Percentiles rank a stretch among this genome's conserved stretches.
phyloP scores from a whole-genome alignment of 2,113 vertebrate genomes.

The Scytalopus superciliaris region DNA sequence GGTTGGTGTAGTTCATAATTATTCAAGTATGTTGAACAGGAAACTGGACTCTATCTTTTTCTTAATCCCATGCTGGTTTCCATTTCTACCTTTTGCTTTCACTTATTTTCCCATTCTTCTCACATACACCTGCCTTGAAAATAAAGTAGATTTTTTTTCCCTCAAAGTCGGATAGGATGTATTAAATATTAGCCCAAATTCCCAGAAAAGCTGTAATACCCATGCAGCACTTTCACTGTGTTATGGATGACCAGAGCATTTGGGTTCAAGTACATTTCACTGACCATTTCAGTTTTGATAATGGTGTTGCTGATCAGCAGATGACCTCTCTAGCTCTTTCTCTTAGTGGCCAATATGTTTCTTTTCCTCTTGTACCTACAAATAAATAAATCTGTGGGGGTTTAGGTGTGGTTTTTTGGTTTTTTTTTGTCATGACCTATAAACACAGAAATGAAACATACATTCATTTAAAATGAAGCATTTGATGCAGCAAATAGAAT shows the following conservation, averaged over 20 bases:
- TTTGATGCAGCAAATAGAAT: neutral
- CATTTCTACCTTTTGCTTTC: neutral
- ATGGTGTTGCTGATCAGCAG: neutral
- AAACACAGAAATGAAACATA: neutral
- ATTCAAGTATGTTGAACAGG: neutral
- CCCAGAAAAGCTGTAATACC: neutral
- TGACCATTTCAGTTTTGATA: neutral
- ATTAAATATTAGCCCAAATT: neutral
- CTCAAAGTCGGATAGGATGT: neutral
- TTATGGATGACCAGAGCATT: neutral
- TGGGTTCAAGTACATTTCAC: neutral
- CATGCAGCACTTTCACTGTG: accelerated
- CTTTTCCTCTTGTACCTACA: neutral
- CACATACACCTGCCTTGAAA: neutral
- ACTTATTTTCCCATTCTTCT: neutral
- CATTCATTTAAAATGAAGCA: neutral
- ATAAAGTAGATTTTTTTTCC: neutral
- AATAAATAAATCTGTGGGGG: neutral
- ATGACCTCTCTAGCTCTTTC: neutral
- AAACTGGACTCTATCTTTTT: neutral
- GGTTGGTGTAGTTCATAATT: neutral
- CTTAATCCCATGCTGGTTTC: neutral
- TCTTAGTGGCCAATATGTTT: neutral
- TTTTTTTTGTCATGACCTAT: neutral
- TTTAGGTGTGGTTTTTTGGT: too few species aligned